Evolutionary conservation across 2,113 vertebrate species (phyloP).

Genomic region (Campylorhamphus procurvoides): DNA sequence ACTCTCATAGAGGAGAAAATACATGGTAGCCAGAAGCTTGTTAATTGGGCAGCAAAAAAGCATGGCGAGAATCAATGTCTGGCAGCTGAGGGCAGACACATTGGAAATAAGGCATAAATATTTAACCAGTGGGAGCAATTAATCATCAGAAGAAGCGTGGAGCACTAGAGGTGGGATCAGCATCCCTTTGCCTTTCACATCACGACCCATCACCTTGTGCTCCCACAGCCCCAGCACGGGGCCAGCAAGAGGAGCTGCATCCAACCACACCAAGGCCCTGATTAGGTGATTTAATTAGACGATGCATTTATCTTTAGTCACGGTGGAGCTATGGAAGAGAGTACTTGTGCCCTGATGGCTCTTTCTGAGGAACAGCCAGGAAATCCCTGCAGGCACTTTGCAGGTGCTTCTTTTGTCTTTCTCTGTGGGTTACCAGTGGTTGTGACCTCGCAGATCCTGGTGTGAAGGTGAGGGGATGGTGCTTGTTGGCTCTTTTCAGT

Average conservation of each 20-base stretch:
- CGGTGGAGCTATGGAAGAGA: accelerated
- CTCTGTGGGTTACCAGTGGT: background rate
- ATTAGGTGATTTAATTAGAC: background rate
- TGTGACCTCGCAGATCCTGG: accelerated
- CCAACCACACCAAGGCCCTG: accelerated
- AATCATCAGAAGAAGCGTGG: accelerated
- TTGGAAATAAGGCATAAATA: conserved; percentile 38
- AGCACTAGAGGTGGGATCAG: background rate
- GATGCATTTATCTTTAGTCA: background rate
- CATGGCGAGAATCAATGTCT: background rate
- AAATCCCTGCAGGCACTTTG: background rate
- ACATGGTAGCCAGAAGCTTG: background rate
- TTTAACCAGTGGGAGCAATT: background rate
- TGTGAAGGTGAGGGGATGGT: accelerated
- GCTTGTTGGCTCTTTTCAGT: background rate
- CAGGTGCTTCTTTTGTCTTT: background rate
- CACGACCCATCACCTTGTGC: accelerated
- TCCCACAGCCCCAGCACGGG: background rate
- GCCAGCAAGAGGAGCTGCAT: background rate
- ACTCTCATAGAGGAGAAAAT: background rate
- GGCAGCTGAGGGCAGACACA: conserved; percentile 4
- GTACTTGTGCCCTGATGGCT: background rate
- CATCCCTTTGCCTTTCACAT: background rate
- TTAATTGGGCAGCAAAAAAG: background rate
- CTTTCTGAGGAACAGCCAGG: background rate